Evolutionary conservation across 2,113 vertebrate species (phyloP), one percentile per base, ranked within the genome.

Genomic region (Cairina moschata): DNA sequence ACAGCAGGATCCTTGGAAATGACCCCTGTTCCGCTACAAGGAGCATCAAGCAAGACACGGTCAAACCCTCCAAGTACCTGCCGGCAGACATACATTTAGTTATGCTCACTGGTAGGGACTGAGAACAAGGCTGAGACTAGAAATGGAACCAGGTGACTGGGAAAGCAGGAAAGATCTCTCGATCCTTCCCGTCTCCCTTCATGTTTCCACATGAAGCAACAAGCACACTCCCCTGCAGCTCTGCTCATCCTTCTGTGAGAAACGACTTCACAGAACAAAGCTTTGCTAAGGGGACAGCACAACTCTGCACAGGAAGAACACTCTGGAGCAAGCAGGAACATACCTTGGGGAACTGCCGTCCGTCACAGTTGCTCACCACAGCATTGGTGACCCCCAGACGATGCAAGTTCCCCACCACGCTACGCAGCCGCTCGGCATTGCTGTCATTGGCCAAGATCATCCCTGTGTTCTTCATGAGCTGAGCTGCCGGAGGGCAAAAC

Each of bases 401-500:
- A 91, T 99, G 99, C 95, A 99, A 93, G 95, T 99, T 99, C 48
- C 99, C 99, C 32, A 99, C 99, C 25, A 99, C 99, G 4, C 99
- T 99, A 48, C 98, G 99, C 7, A 99, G 75, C 34, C 99, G 98
- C 23, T 99, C 99, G 0, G 98, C 98, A 5, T 95, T 99, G 92
- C 98, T 98, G 29, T 99, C 99, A 0, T 99, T 99, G 17, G 99
- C 99, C 73, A 99, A 96, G 34, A 99, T 99, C 92, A 98, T 95
- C 2, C 99, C 99, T 0, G 99, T 99, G 97, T 99, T 99, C 97
- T 98, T 99, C 99, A 99, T 99, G 40, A 99, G 98, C 96, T 99
- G 99, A 93, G 99, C 99, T 99, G 82, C 14, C 90, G 13, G 68
- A 58, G 52, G 48, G 48, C 13, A 88, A 42, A 77, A 42, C 31